Evolutionary conservation across 1,140 invertebrate species (phyloP).

Genomic region (Eumeta japonica): DNA sequence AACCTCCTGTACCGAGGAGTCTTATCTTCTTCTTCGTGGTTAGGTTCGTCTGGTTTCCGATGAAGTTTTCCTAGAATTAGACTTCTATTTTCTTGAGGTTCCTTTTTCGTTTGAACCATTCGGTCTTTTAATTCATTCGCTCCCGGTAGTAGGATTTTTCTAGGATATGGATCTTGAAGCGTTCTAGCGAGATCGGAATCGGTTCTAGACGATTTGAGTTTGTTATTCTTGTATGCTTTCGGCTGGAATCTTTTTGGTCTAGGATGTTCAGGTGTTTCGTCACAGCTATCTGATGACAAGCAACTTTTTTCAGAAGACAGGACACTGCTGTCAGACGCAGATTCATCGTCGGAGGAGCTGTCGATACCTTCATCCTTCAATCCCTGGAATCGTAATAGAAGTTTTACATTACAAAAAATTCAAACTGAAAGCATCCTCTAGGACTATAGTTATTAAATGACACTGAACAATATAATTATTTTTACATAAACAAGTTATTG

Average conservation of each 20-base stretch:
- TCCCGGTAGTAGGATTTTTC: conserved; percentile 33
- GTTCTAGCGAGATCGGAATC: conserved; percentile 42
- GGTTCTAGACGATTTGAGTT: conserved; percentile 46
- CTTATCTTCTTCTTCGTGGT: conserved; percentile 25
- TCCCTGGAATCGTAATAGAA: conserved; percentile 38
- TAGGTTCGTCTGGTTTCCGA: conserved; percentile 30
- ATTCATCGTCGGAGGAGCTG: conserved; percentile 54
- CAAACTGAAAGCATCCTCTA: too few species aligned
- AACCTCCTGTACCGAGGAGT: conserved; percentile 25
- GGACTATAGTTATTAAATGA: too few species aligned
- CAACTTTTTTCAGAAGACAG: conserved; percentile 53
- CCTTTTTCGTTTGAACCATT: conserved; percentile 35
- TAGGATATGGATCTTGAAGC: conserved; percentile 24
- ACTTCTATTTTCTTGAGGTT: conserved; percentile 25
- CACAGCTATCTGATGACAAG: conserved; percentile 49
- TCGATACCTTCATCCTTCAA: conserved; percentile 55
- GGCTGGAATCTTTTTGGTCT: conserved; percentile 37
- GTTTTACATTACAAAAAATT: too few species aligned
- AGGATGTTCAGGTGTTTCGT: conserved; percentile 35
- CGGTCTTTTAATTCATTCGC: conserved; percentile 42
- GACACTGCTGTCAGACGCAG: conserved; percentile 40
- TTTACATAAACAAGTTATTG: too few species aligned
- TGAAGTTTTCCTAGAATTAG: conserved; percentile 38
- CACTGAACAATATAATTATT: too few species aligned
- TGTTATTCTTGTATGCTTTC: conserved; percentile 29